A percentile compares a stretch with the other conserved stretches of the same genome.
These are phyloP conservation scores for Drosophila merina DNA, from an alignment of 2,888 invertebrate species.

Conservation along the genomic window DNA sequence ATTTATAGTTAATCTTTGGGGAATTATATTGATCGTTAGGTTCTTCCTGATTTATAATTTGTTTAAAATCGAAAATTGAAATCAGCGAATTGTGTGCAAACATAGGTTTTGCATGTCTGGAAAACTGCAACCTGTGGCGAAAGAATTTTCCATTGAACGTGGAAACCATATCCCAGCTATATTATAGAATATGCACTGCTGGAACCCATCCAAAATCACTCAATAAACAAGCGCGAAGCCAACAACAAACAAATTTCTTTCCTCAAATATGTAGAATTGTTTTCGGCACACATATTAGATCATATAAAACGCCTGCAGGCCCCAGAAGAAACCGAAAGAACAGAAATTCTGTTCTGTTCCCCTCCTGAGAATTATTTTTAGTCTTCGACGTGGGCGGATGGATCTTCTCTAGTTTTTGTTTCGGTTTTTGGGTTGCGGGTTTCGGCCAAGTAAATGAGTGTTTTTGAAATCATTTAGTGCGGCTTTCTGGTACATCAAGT, in stretches of 20 bases:
- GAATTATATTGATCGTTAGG: too few relatives aligned
- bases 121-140: slow-evolving; percentile 17
- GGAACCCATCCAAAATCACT: slow-evolving; percentile 39
- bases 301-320: slow-evolving; percentile 50
- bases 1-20: too few relatives aligned
- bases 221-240: slow-evolving; percentile 24
- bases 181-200: slow-evolving; percentile 33
- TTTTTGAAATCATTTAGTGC: slow-evolving; percentile 44
- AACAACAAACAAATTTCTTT: slow-evolving; percentile 30
- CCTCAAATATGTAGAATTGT: slow-evolving; percentile 33
- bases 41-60: neutral
- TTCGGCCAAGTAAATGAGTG: slow-evolving; percentile 59
- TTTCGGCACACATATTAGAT: slow-evolving; percentile 43
- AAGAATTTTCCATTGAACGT: slow-evolving; percentile 8
- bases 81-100: neutral
- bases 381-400: slow-evolving; percentile 65
- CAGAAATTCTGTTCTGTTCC: slow-evolving; percentile 27
- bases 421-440: slow-evolving; percentile 35
- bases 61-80: neutral
- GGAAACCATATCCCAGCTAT: slow-evolving; percentile 24
- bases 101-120: neutral
- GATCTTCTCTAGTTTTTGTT: slow-evolving; percentile 48
- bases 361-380: slow-evolving; percentile 58
- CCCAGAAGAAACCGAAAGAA: slow-evolving; percentile 23
- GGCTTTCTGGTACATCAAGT: slow-evolving; percentile 22